Evolutionary conservation across 2,113 vertebrate genomes (phyloP).

Genomic region (Empidonax alnorum): DNA sequence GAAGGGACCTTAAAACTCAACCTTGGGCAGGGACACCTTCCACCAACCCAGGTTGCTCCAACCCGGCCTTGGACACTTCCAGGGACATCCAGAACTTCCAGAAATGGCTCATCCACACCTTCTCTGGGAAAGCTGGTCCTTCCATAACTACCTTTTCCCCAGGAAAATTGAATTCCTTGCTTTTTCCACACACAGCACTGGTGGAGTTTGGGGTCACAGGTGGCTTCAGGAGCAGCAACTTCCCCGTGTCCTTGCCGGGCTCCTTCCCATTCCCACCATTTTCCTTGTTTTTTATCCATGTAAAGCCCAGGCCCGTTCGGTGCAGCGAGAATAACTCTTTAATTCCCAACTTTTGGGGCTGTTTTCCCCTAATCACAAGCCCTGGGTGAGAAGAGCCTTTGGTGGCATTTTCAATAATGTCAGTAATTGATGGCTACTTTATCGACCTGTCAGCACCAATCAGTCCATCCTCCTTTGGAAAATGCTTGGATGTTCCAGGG

Average conservation of each 20-base stretch:
- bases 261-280: neutral
- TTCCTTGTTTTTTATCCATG: neutral
- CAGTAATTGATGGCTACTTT: constrained; percentile 79
- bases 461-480: constrained; percentile 64
- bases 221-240: neutral
- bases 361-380: constrained; percentile 62
- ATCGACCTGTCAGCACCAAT: constrained; percentile 72
- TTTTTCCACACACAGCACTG: neutral
- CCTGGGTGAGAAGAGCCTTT: constrained; percentile 57
- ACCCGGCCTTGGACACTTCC: neutral
- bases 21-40: neutral
- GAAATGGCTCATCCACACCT: neutral
- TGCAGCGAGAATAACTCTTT: constrained; percentile 27
- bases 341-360: constrained; percentile 53
- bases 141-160: neutral
- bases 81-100: neutral
- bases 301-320: constrained; percentile 22
- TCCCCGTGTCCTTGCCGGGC: neutral
- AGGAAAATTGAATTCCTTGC: neutral
- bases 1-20: neutral
- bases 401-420: constrained; percentile 73
- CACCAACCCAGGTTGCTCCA: neutral
- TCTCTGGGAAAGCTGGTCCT: neutral
- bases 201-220: neutral
- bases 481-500: constrained; percentile 21